A percentile compares a stretch with the other conserved stretches of the same genome.
These are phyloP conservation scores for Sebastes diploproa DNA, from an alignment of 2,797 vertebrate genomes.

Conservation along the genomic window DNA sequence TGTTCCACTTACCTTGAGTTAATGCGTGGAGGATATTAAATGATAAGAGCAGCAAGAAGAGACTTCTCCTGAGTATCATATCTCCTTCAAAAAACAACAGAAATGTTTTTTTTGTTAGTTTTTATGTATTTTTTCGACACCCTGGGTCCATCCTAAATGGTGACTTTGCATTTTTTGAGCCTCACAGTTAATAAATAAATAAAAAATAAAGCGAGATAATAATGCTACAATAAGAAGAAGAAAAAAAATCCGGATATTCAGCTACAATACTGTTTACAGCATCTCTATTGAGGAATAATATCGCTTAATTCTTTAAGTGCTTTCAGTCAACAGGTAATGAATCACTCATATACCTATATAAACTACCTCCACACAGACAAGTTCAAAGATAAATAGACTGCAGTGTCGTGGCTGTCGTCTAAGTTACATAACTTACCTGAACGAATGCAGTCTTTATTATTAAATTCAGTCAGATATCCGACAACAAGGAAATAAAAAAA, in stretches of 20 bases:
- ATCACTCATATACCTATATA: background rate
- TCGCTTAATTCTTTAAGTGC: background rate
- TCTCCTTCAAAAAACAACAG: conserved; percentile 78
- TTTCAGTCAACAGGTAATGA: background rate
- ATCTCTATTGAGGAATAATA: background rate
- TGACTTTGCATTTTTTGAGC: background rate
- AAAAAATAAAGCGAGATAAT: background rate
- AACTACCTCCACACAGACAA: background rate
- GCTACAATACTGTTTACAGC: background rate
- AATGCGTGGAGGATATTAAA: conserved; percentile 79
- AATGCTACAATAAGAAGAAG: background rate
- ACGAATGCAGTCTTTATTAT: conserved; percentile 11
- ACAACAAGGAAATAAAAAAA: conserved; percentile 7
- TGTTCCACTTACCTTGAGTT: conserved; percentile 83
- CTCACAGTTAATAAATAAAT: too few relatives aligned
- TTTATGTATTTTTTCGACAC: background rate
- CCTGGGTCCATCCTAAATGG: background rate
- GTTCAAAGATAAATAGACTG: background rate
- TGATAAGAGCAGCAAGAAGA: conserved; percentile 83
- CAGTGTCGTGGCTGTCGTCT: background rate
- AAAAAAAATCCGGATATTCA: background rate
- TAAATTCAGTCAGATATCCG: conserved; percentile 52
- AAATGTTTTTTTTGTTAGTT: conserved; percentile 21
- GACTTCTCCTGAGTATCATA: conserved; percentile 83
- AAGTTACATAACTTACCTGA: conserved; percentile 65